These are phyloP conservation scores for Cantharis flavilabris DNA, from an alignment of 2,888 invertebrate species.

Conservation along the genomic window DNA sequence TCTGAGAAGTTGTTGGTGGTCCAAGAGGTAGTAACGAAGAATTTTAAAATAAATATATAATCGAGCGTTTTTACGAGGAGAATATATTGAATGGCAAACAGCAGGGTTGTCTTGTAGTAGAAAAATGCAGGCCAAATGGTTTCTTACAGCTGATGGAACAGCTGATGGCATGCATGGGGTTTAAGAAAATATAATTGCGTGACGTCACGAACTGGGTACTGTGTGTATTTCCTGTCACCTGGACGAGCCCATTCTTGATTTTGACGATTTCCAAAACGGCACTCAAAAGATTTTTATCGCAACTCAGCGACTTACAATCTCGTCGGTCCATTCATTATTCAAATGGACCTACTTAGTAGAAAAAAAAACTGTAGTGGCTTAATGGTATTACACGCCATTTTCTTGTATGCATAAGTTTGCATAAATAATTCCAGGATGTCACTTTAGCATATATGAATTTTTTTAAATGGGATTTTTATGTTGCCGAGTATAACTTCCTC, in stretches of 20 bases:
- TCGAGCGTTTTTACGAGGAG: background rate
- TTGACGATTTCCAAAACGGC: conserved; percentile 6
- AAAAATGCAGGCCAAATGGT: conserved; percentile 28
- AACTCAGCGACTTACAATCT: background rate
- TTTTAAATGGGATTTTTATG: background rate
- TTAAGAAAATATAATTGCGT: conserved; percentile 36
- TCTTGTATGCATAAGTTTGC: background rate
- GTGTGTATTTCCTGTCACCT: conserved; percentile 52
- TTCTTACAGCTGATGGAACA: conserved; percentile 48
- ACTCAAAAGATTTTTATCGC: conserved; percentile 16
- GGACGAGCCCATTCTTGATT: conserved; percentile 42
- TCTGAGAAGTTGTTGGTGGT: background rate
- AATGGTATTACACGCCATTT: background rate
- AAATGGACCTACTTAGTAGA: background rate
- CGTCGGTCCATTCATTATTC: background rate
- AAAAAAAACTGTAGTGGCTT: background rate
- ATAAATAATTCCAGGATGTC: background rate
- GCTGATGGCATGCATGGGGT: conserved; percentile 45
- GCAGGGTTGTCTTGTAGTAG: background rate
- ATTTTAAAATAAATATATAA: background rate
- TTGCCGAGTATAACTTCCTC: background rate
- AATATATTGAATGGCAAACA: background rate
- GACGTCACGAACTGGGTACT: conserved; percentile 44
- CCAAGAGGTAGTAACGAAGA: background rate
- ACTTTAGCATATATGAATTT: background rate